These are phyloP conservation scores for Scotopteryx bipunctaria DNA, from an alignment of 2,888 invertebrate species.

Conservation along the genomic window DNA sequence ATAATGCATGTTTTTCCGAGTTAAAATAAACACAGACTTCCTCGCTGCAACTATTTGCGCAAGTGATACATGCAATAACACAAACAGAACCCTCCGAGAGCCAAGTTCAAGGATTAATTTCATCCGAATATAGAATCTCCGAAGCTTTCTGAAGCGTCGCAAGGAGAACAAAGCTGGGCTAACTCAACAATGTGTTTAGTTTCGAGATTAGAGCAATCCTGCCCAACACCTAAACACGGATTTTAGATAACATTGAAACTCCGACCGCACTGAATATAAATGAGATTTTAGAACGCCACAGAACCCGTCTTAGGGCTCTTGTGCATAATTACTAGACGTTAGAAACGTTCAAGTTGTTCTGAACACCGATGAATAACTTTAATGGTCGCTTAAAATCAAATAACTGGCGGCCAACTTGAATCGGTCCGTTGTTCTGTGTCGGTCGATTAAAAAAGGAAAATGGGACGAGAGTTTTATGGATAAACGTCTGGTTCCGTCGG, in stretches of 20 bases:
- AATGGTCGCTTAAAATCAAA: slow-evolving; percentile 57
- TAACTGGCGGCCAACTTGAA: slow-evolving; percentile 28
- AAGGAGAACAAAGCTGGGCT: slow-evolving; percentile 71
- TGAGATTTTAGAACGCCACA: slow-evolving; percentile 76
- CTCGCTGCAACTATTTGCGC: slow-evolving; percentile 41
- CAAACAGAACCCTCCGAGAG: slow-evolving; percentile 41
- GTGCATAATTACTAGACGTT: slow-evolving; percentile 76
- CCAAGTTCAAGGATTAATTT: slow-evolving; percentile 55
- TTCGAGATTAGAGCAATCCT: slow-evolving; percentile 80
- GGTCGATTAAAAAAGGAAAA: slow-evolving; percentile 20
- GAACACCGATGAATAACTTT: slow-evolving; percentile 63
- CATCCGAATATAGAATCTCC: slow-evolving; percentile 52
- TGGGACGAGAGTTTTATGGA: slow-evolving; percentile 33
- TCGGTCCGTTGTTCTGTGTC: slow-evolving; percentile 25
- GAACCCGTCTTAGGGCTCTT: slow-evolving; percentile 69
- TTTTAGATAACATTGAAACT: slow-evolving; percentile 83
- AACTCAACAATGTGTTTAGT: slow-evolving; percentile 81
- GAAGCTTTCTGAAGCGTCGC: slow-evolving; percentile 52
- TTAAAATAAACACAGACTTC: slow-evolving; percentile 41
- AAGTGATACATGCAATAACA: slow-evolving; percentile 40
- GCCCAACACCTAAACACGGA: slow-evolving; percentile 82
- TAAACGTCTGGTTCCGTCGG: slow-evolving; percentile 29
- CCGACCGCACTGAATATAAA: slow-evolving; percentile 81
- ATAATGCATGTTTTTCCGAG: slow-evolving; percentile 38
- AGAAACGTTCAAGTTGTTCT: slow-evolving; percentile 62